These are phyloP conservation scores for Synanceia verrucosa DNA, from an alignment of 2,797 vertebrate genomes.

Conservation along the genomic window DNA sequence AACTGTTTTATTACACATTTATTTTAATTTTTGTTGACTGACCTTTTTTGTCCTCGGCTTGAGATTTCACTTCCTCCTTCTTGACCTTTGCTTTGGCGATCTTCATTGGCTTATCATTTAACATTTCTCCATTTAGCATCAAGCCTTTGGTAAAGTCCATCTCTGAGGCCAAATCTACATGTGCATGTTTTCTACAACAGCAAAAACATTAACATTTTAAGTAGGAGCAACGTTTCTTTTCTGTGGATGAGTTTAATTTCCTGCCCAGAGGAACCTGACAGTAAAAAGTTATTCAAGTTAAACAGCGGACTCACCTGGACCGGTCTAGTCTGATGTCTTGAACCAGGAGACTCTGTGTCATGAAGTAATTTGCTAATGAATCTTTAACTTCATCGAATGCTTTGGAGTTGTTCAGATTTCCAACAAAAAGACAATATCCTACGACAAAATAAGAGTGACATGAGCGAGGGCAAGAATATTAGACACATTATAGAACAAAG, in stretches of 20 bases:
- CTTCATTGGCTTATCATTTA: conserved; percentile 88
- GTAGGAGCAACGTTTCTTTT: neutral
- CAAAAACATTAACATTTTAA: neutral
- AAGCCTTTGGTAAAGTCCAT: conserved; percentile 92
- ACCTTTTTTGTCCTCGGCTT: conserved; percentile 86
- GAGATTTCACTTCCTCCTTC: conserved; percentile 51
- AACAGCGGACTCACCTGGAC: conserved; percentile 81
- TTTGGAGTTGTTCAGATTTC: conserved; percentile 87
- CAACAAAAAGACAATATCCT: conserved; percentile 86
- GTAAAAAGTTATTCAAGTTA: neutral
- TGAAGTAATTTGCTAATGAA: conserved; percentile 85
- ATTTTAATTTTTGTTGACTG: neutral
- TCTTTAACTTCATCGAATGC: conserved; percentile 85
- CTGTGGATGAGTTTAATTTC: neutral
- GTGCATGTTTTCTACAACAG: conserved; percentile 87
- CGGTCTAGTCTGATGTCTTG: conserved; percentile 86
- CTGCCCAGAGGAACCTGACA: neutral
- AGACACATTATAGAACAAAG: neutral
- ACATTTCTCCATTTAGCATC: conserved; percentile 85
- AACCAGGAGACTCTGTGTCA: conserved; percentile 86
- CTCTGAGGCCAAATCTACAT: conserved; percentile 87
- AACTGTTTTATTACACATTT: neutral
- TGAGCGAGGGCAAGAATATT: neutral
- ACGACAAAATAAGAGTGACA: conserved; percentile 24
- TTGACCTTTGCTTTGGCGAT: conserved; percentile 86